Evolutionary conservation across 2,797 vertebrate species (phyloP).

Genomic region (Characodon lateralis): DNA sequence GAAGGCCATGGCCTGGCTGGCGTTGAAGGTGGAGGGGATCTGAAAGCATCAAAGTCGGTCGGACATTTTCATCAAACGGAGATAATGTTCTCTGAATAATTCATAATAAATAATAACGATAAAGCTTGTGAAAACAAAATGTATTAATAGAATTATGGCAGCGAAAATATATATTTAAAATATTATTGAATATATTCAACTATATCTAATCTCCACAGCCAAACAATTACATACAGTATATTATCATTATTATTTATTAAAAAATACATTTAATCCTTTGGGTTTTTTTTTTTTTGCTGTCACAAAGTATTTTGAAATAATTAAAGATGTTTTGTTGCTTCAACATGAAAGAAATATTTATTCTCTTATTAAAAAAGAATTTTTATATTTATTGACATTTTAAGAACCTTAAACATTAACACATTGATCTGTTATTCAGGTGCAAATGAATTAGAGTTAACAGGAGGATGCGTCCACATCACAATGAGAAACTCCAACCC

Average conservation of each 20-base stretch:
- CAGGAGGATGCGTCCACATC: too few relatives aligned
- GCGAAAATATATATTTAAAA: background rate
- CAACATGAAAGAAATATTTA: background rate
- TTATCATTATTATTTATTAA: background rate
- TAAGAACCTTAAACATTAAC: background rate
- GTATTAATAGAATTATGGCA: background rate
- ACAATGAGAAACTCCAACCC: too few relatives aligned
- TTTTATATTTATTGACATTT: background rate
- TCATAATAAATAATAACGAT: background rate
- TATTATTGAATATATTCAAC: background rate
- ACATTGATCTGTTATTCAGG: too few relatives aligned
- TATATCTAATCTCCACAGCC: background rate
- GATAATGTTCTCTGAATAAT: too few relatives aligned
- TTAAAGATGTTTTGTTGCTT: too few relatives aligned
- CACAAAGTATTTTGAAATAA: too few relatives aligned
- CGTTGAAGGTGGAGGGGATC: constrained; percentile 85
- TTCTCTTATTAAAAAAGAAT: background rate
- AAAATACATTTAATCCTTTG: background rate
- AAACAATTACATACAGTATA: too few relatives aligned
- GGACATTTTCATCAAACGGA: too few relatives aligned
- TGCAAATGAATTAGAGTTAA: too few relatives aligned
- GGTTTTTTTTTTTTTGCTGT: background rate
- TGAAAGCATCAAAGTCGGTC: constrained; percentile 43
- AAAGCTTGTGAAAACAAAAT: background rate
- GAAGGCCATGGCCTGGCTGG: constrained; percentile 90